These are phyloP conservation scores for Cylindroiulus punctatus DNA, from an alignment of 2,888 invertebrate genomes.

Conservation along the genomic window DNA sequence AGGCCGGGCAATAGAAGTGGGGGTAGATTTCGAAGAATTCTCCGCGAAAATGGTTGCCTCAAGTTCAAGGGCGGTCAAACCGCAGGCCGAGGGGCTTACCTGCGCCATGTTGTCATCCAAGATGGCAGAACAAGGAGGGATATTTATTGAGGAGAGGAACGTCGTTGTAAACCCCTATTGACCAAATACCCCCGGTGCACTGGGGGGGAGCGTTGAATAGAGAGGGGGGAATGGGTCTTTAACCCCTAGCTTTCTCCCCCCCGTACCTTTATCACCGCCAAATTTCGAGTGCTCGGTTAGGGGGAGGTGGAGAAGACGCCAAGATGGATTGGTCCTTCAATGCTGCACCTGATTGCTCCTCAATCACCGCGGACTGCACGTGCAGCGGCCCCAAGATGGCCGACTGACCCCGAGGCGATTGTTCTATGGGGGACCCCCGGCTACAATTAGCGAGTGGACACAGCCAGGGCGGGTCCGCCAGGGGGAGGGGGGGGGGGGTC, in stretches of 20 bases:
- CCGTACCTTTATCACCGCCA: constrained; percentile 19
- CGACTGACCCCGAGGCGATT: constrained; percentile 8
- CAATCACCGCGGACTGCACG: constrained; percentile 15
- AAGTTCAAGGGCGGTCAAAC: constrained; percentile 52
- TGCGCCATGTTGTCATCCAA: constrained; percentile 49
- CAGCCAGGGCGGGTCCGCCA: not conserved
- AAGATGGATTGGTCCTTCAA: constrained; percentile 47
- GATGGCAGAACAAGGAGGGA: constrained; percentile 45
- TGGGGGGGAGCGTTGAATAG: not conserved
- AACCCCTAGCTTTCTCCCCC: constrained; percentile 11
- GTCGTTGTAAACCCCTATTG: constrained; percentile 39
- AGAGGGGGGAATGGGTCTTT: constrained; percentile 31
- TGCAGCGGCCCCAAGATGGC: constrained; percentile 30
- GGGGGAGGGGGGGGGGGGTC: not conserved
- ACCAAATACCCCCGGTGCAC: constrained; percentile 17
- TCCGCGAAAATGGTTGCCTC: constrained; percentile 46
- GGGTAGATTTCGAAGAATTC: constrained; percentile 45
- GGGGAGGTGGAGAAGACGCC: constrained; percentile 14
- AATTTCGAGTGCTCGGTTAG: constrained; percentile 41
- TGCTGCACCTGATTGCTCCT: constrained; percentile 36
- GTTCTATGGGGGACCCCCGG: not conserved
- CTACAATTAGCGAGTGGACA: constrained; percentile 47
- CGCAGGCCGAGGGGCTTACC: constrained; percentile 45
- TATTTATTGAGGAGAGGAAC: constrained; percentile 44
- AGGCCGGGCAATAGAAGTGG: not conserved